Base-by-base conservation (phyloP, 2,797 vertebrate species). In the Chelonia mydas region DNA sequence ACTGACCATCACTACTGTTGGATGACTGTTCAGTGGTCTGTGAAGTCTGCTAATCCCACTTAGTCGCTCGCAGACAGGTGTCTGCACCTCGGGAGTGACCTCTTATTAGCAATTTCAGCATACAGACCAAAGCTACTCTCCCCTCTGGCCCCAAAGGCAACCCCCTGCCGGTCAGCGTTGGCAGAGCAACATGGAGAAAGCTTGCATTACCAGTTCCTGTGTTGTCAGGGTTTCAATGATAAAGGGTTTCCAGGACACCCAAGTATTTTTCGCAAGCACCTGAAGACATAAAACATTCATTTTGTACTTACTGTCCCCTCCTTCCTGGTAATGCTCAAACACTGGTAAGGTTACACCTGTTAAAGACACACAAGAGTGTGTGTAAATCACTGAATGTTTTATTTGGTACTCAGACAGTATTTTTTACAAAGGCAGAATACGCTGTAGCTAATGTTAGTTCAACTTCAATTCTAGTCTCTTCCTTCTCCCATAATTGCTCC, bases 271-370 rank as follows among this genome's bases (percentile, higher is more conserved):
- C 23, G 59, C 53, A 59, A 81, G 85, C 6, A 23, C 1, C 3
- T 27, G 89, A 16, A 89, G 28, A 57, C 1, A 82, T 2, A 92
- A 89, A 83, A 84, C 17, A 72, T 7, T 78, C 50, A 7, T 5
- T 61, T 84, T 88, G 86, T 81, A 99, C 99, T 99, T 98, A 99
- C 99, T 99, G 97, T 99, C 99, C 3, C 99, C 99, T 97, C 99
- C 99, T 98, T 99, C 99, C 88, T 99, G 99, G 97, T 99, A 99
- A 98, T 99, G 99, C 95, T 99, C 99, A 98, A 99, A 99, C 93
- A 99, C 99, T 16, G 99, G 99, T 59, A 99, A 98, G n/a, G 99
- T 99, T 59, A 99, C 99, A 96, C 99, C 99, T 99, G 97, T 89
- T 28, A 90, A 85, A 95, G 87, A 65, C 0, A 10, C 80, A 95